Percentiles rank a stretch among this genome's conserved stretches.
Conservation (phyloP, 1,140 invertebrate genomes). For the Ylistrum balloti region DNA sequence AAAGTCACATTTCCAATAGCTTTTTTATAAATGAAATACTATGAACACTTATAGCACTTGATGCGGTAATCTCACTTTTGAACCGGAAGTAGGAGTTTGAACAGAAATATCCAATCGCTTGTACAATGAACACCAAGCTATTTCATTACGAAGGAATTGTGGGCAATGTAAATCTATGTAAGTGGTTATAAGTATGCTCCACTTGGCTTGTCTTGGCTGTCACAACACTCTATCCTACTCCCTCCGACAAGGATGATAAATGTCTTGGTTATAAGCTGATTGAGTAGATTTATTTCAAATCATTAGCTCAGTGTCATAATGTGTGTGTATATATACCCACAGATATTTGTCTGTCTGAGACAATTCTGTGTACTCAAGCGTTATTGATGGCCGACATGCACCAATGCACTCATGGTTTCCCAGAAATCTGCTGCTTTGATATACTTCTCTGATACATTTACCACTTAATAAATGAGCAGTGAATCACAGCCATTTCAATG, state of each 20-base stretch:
- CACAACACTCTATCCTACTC: not conserved
- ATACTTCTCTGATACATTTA: not conserved
- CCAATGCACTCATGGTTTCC: not conserved
- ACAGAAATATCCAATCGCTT: too few species aligned
- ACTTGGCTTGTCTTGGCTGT: not conserved
- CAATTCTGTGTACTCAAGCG: not conserved
- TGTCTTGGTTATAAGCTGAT: not conserved
- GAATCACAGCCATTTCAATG: conserved; percentile 42
- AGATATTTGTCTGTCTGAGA: not conserved
- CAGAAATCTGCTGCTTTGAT: not conserved
- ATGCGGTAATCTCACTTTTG: too few species aligned
- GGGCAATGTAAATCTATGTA: not conserved
- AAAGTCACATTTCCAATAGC: too few species aligned
- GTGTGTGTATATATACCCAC: not conserved
- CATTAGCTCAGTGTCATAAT: conserved; percentile 28
- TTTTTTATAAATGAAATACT: too few species aligned
- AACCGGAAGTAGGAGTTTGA: too few species aligned
- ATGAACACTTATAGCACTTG: too few species aligned
- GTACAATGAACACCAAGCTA: too few species aligned
- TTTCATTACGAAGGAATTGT: not conserved
- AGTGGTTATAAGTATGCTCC: not conserved
- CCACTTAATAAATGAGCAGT: conserved; percentile 42
- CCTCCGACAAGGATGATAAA: not conserved
- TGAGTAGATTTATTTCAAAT: conserved; percentile 4
- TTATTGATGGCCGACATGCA: not conserved